Percentiles rank a stretch among this genome's conserved stretches.
phyloP scores from a whole-genome alignment of 1,140 invertebrate genomes.

The Drosophila orena region DNA sequence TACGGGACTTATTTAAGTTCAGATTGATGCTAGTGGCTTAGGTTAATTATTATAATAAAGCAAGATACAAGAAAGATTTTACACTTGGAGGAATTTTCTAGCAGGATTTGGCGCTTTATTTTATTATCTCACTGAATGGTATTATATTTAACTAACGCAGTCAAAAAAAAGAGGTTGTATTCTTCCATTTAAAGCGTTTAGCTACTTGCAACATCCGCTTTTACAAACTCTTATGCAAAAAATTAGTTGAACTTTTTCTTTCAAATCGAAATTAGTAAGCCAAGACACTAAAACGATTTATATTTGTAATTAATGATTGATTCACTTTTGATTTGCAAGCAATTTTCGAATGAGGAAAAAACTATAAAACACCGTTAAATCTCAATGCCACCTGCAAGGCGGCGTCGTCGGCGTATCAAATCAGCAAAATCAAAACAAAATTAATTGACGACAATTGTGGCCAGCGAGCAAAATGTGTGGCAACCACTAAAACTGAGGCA shows the following conservation, averaged over 20 bases:
- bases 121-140: too few species aligned
- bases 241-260: slow-evolving; percentile 40
- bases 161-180: too few species aligned
- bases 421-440: slow-evolving; percentile 78
- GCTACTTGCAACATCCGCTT: background rate
- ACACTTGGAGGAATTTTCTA: too few species aligned
- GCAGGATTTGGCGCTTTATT: too few species aligned
- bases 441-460: slow-evolving; percentile 82
- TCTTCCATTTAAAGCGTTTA: too few species aligned
- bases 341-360: slow-evolving; percentile 24
- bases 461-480: slow-evolving; percentile 70
- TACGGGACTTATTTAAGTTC: background rate
- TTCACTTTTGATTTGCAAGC: slow-evolving; percentile 53
- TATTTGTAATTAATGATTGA: slow-evolving; percentile 57
- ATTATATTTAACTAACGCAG: too few species aligned
- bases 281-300: slow-evolving; percentile 41
- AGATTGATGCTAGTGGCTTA: background rate
- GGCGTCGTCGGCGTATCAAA: slow-evolving; percentile 65
- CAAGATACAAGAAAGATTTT: too few species aligned
- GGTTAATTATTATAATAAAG: too few species aligned
- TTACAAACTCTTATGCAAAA: background rate
- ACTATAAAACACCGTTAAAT: slow-evolving; percentile 29
- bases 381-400: slow-evolving; percentile 77
- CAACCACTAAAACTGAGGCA: slow-evolving; percentile 55
- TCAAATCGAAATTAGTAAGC: slow-evolving; percentile 9